Evolutionary conservation across 2,888 invertebrate species (phyloP).

Genomic region (Pocota personata): DNA sequence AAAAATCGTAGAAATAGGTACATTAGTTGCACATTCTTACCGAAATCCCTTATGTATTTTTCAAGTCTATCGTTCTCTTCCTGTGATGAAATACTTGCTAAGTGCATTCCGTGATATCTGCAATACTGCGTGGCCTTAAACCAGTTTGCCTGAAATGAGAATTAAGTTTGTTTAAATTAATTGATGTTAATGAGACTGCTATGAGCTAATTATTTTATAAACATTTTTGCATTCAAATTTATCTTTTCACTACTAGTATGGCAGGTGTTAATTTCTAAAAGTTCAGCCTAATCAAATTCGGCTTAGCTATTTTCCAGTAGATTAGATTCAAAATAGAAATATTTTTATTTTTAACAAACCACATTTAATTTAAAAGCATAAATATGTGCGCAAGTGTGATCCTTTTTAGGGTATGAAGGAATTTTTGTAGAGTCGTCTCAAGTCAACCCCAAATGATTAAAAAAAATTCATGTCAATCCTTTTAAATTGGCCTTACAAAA

Average conservation of each 20-base stretch:
- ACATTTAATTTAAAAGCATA: too few relatives aligned
- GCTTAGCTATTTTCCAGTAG: too few relatives aligned
- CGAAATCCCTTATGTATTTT: slow-evolving; percentile 94
- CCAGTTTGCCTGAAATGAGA: slow-evolving; percentile 92
- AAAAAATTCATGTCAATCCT: too few relatives aligned
- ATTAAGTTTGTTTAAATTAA: background rate
- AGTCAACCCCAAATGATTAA: too few relatives aligned
- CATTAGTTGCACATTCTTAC: slow-evolving; percentile 83
- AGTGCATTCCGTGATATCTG: slow-evolving; percentile 95
- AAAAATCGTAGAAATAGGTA: too few relatives aligned
- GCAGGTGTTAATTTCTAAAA: background rate
- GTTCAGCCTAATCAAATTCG: background rate
- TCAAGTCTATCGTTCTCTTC: slow-evolving; percentile 95
- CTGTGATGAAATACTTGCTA: slow-evolving; percentile 94
- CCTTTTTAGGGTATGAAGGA: too few relatives aligned
- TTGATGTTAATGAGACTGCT: background rate
- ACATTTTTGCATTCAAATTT: background rate
- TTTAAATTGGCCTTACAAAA: too few relatives aligned
- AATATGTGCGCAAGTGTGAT: too few relatives aligned
- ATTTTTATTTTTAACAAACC: too few relatives aligned
- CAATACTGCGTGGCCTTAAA: slow-evolving; percentile 96
- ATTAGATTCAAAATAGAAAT: too few relatives aligned
- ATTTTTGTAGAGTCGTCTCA: too few relatives aligned
- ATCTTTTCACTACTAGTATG: background rate
- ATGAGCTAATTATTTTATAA: background rate